phyloP scores from a whole-genome alignment of 1,140 invertebrate genomes.

The Tribolium castaneum region DNA sequence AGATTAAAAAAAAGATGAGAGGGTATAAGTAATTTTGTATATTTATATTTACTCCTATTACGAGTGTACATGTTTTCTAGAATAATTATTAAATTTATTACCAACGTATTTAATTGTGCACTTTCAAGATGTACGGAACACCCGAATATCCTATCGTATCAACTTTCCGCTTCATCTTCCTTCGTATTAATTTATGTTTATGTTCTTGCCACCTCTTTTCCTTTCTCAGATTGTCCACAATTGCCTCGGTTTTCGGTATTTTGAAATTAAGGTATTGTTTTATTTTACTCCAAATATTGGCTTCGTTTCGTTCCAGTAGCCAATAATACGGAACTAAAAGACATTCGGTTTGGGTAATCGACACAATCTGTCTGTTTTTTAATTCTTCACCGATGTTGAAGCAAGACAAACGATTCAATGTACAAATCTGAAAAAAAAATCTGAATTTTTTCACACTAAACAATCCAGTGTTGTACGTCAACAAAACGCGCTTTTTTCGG shows the following conservation, averaged over 20 bases:
- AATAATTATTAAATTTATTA: background rate
- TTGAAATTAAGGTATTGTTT: background rate
- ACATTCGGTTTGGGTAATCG: slow-evolving; percentile 2
- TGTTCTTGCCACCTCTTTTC: background rate
- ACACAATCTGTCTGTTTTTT: background rate
- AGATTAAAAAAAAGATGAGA: background rate
- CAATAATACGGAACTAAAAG: slow-evolving; percentile 11
- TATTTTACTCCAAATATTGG: slow-evolving; percentile 16
- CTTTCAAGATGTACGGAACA: slow-evolving; percentile 4
- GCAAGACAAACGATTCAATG: slow-evolving; percentile 25
- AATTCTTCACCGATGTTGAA: slow-evolving; percentile 26
- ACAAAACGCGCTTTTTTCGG: background rate
- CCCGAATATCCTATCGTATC: background rate
- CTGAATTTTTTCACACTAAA: background rate
- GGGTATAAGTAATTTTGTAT: background rate
- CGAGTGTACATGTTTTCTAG: background rate
- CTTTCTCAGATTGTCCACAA: background rate
- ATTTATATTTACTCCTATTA: background rate
- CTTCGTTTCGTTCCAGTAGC: background rate
- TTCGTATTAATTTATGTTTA: background rate
- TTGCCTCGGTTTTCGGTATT: background rate
- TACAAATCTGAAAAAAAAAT: slow-evolving; percentile 12
- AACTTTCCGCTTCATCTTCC: background rate
- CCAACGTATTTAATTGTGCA: background rate
- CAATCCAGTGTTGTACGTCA: background rate